phyloP scores from a whole-genome alignment of 2,113 vertebrate genomes.

The Antechinus flavipes region DNA sequence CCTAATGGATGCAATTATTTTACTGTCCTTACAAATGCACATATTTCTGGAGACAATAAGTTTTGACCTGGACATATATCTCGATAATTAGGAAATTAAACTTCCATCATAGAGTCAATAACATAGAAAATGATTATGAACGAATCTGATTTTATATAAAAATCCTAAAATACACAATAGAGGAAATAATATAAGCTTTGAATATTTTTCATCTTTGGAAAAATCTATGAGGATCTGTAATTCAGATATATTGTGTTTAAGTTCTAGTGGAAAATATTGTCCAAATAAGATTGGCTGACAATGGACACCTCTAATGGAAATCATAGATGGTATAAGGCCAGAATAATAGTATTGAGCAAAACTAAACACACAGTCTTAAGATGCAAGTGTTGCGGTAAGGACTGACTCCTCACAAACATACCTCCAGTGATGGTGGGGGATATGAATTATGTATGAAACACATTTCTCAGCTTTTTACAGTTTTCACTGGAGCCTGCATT shows the following conservation, averaged over 20 bases:
- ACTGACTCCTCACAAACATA: conserved; percentile 54
- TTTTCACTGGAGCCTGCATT: conserved; percentile 79
- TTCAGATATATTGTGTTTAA: background rate
- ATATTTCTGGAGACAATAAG: background rate
- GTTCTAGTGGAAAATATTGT: background rate
- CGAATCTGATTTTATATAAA: background rate
- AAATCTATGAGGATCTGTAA: background rate
- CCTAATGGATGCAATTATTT: background rate
- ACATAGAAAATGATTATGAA: background rate
- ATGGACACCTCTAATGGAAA: conserved; percentile 19
- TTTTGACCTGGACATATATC: background rate
- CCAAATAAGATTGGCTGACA: conserved; percentile 7
- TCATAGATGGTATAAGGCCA: background rate
- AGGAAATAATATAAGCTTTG: background rate
- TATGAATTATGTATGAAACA: conserved; percentile 79
- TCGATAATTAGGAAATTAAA: background rate
- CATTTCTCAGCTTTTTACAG: conserved; percentile 79
- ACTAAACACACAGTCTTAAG: conserved; percentile 40
- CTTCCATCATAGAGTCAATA: background rate
- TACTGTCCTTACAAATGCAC: background rate
- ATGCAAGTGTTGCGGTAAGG: conserved; percentile 55
- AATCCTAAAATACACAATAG: background rate
- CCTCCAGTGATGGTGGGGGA: conserved; percentile 56
- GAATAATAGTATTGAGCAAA: conserved; percentile 50
- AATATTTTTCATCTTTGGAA: background rate